Evolutionary conservation across 2,113 vertebrate genomes (phyloP), one percentile per base, ranked within the genome.

Genomic region (Stigmatopora argus): DNA sequence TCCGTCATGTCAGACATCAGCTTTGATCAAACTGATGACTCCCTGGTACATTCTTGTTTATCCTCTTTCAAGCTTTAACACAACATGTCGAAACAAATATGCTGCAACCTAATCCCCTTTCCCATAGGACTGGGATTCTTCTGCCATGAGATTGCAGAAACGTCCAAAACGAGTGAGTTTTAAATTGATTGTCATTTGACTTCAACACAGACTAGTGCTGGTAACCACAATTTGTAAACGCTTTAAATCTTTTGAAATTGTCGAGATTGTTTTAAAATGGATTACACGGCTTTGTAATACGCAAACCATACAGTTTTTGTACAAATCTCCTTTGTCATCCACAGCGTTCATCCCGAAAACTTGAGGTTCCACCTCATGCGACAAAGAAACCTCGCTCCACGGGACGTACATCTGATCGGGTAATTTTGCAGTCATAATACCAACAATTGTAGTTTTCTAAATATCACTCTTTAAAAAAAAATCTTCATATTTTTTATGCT

Each of bases 1-100:
- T 96, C 95, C 67, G 88, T 95, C 85, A 86, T 97, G 83, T 97
- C 95, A 35, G 96, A 97, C 88, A 97, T 98, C 90, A 98, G 96
- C 91, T 98, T 93, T 85, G 96, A 98, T 89, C 94, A 95, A 87
- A 95, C 94, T 0, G 94, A 97, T 58, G 96, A 97, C 66, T 97
- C 94, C 18, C 75, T 98, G 94, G 96, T 98, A 95, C 62, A 23
- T 11, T 49, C 17, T 60, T 2, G 6, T 13, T 17, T 46, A 46
- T 3, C 2, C 15, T 44, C 12, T 38, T 18, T 18, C 17, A 21
- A 44, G 1, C 15, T 46, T 67, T 3, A 21, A 1, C 10, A 49
- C 8, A 13, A 34, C 62, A 21, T 46, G 7, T 51, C 9, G 13
- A 64, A 47, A 5, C 3, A 31, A 8, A 47, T 13, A 11, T 18